Evolutionary conservation across 2,113 vertebrate genomes (phyloP).

Genomic region (Cynocephalus volans): DNA sequence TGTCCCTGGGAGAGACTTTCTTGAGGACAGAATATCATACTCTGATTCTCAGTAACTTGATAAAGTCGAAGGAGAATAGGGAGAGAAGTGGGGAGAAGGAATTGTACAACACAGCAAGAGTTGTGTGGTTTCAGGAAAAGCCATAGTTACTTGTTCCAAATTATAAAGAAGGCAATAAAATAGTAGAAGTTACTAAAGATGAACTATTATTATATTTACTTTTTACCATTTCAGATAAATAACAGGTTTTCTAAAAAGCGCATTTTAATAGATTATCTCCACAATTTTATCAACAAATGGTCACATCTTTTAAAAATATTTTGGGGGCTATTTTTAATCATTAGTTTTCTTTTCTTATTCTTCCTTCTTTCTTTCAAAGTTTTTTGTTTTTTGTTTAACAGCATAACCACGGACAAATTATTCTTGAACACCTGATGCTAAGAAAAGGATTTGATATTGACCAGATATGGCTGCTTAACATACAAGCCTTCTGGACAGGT

Average conservation of each 20-base stretch:
- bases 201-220: background rate
- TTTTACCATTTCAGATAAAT: background rate
- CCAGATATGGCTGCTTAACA: background rate
- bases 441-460: background rate
- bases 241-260: background rate
- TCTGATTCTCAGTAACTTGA: background rate
- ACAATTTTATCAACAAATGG: conserved; percentile 34
- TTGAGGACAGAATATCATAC: background rate
- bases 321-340: background rate
- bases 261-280: conserved; percentile 7
- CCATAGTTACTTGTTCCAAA: conserved; percentile 4
- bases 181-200: conserved; percentile 42
- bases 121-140: background rate
- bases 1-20: conserved; percentile 26
- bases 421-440: background rate
- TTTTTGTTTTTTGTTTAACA: background rate
- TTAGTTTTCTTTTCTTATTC: background rate
- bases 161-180: background rate
- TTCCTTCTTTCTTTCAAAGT: too few species aligned
- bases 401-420: background rate
- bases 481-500: background rate
- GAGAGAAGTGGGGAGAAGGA: background rate
- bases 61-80: background rate
- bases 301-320: conserved; percentile 31
- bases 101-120: background rate